Percentiles rank a stretch among this genome's conserved stretches.
Evolutionary conservation across 2,797 vertebrate genomes (phyloP).

Genomic region (Gymnopithys bicolor): DNA sequence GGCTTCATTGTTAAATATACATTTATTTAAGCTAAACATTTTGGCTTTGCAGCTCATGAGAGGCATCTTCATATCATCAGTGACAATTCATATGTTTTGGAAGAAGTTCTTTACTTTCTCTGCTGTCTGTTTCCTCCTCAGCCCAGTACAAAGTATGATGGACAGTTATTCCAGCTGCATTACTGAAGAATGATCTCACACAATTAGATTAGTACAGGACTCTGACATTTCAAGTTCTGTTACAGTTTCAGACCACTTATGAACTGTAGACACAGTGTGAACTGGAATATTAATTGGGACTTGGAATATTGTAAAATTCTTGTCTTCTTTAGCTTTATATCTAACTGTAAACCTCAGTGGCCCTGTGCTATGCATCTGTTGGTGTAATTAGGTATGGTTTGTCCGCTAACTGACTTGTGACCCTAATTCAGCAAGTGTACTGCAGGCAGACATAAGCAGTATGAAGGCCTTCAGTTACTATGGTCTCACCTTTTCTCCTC

Average conservation of each 20-base stretch:
- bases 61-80: neutral
- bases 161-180: neutral
- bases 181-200: neutral
- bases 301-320: neutral
- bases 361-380: neutral
- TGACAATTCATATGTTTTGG: neutral
- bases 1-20: neutral
- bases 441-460: neutral
- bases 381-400: neutral
- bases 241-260: neutral
- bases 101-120: neutral
- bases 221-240: neutral
- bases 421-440: neutral
- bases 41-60: neutral
- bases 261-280: neutral
- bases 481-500: neutral
- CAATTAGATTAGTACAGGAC: neutral
- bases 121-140: neutral
- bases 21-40: neutral
- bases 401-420: neutral
- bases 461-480: neutral
- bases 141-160: neutral
- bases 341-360: neutral
- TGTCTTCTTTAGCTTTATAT: neutral
- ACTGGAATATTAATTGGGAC: neutral